Percentiles rank a stretch among this genome's conserved stretches.
These are phyloP conservation scores for Tinea pellionella DNA, from an alignment of 2,888 invertebrate genomes.

Conservation along the genomic window DNA sequence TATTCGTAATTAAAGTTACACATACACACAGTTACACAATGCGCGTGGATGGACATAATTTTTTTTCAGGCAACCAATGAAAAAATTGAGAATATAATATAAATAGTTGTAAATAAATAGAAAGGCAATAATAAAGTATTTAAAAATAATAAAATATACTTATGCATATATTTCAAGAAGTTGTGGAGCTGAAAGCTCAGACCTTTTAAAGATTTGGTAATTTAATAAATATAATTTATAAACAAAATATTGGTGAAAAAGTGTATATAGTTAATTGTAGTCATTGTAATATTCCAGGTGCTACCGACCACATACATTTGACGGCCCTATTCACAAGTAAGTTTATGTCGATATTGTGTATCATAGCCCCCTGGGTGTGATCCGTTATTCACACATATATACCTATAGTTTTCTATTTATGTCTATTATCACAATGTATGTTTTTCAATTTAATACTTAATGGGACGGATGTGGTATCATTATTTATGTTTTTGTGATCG, in stretches of 20 bases:
- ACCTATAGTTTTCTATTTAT: slow-evolving; percentile 25
- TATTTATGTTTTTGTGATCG: slow-evolving; percentile 59
- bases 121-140: no score
- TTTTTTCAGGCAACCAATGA: no score
- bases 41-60: no score
- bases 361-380: slow-evolving; percentile 40
- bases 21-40: no score
- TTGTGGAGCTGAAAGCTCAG: no score
- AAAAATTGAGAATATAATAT: no score
- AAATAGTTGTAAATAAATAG: no score
- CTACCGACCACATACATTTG: slow-evolving; percentile 26
- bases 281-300: slow-evolving; percentile 2
- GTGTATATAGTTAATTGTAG: not conserved
- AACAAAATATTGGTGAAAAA: not conserved
- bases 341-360: slow-evolving; percentile 29
- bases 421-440: slow-evolving; percentile 32
- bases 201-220: no score
- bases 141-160: no score
- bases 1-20: no score
- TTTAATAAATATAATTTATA: not conserved
- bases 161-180: not conserved
- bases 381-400: slow-evolving; percentile 30
- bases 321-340: slow-evolving; percentile 27
- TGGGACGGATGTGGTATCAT: slow-evolving; percentile 51
- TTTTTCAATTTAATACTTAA: slow-evolving; percentile 37